Base-by-base conservation (phyloP, 1,140 invertebrate species). In the Diorhabda elongata region DNA sequence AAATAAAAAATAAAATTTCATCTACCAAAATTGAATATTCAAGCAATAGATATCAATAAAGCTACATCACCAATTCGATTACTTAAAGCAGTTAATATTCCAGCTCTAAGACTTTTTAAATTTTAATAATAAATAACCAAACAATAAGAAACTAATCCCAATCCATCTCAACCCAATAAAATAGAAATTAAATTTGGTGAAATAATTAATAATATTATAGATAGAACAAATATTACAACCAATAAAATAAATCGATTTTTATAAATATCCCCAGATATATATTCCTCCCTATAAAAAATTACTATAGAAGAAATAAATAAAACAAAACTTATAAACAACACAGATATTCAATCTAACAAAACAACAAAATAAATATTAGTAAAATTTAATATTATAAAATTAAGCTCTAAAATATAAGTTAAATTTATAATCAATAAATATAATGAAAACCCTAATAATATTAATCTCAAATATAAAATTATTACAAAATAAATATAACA, bases 201-300 rank as follows among this genome's bases (percentile, higher is more conserved):
- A 80, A 89, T 82, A 87, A 89, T 87, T 84, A 90, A 83, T 75
- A 89, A 81, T 74, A 88, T 80, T 84, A 90, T 89, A n/a, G 86
- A 88, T 61, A 86, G 74, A 75, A 89, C 82, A 87, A 90, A 89
- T 81, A 88, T 80, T 75, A 86, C 78, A 69, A 89, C 83, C 80
- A 88, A 83, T 70, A 78, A 71, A 81, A 84, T 80, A 84, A 86
- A 89, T 11, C 11, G 11, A 11, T 11, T 11, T 11, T 11, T 11
- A 11, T 11, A 11, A 11, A 11, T 11, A 11, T 11, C n/a, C 0
- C 86, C 85, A 6, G 86, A 80, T 77, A 88, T 86, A 82, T 89
- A 85, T 81, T 88, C 87, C 69, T 80, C 80, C 77, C 83, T 87
- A 82, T 88, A 89, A 78, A 80, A 80, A 81, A 88, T 80, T 70